Conservation (phyloP, 2,113 vertebrate genomes). For the Amphiprion ocellaris region DNA sequence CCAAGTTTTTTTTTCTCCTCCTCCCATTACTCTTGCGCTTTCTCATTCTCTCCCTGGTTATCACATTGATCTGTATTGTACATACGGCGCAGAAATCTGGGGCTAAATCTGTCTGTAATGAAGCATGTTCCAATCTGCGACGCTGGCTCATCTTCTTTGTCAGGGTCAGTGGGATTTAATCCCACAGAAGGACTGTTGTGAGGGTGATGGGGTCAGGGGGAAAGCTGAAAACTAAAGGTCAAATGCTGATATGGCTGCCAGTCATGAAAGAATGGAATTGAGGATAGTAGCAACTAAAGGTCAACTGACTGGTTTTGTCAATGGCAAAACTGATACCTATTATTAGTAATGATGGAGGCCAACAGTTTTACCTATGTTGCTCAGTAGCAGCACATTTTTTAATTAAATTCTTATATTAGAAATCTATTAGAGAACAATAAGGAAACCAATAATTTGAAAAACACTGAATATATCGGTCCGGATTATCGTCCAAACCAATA, state of each 20-base stretch:
- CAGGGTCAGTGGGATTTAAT: conserved; percentile 65
- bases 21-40: neutral
- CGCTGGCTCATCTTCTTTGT: conserved; percentile 41
- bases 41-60: conserved; percentile 35
- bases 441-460: too few relatives aligned
- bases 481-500: too few relatives aligned
- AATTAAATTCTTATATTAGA: too few relatives aligned
- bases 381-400: too few relatives aligned
- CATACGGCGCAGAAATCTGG: conserved; percentile 48
- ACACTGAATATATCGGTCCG: too few relatives aligned
- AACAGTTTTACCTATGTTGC: too few relatives aligned
- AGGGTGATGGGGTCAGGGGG: conserved; percentile 18
- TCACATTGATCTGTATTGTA: conserved; percentile 26
- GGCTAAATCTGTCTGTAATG: conserved; percentile 69
- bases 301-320: too few relatives aligned
- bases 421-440: too few relatives aligned
- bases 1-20: neutral
- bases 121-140: conserved; percentile 69
- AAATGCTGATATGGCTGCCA: conserved; percentile 4
- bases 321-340: too few relatives aligned
- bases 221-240: conserved; percentile 55
- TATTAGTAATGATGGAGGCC: too few relatives aligned
- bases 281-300: neutral
- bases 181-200: conserved; percentile 41
- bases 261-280: neutral